Conservation (phyloP, 1,140 invertebrate species). For the Eciton burchellii region DNA sequence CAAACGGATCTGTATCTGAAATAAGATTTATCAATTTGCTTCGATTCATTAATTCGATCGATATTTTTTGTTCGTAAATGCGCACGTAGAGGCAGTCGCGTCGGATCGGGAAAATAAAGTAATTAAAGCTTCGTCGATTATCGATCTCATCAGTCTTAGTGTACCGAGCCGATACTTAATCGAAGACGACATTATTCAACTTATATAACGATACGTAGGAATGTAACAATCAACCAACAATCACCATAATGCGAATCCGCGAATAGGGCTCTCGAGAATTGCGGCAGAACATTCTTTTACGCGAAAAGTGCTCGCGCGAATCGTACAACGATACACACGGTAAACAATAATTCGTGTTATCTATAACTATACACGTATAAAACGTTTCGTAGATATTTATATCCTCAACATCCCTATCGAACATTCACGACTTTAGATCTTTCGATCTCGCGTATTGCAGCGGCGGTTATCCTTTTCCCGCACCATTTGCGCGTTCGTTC, state of each 20-base stretch:
- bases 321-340: too few species aligned
- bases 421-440: too few species aligned
- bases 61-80: background rate
- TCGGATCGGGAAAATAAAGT: background rate
- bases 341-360: too few species aligned
- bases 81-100: background rate
- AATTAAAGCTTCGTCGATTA: background rate
- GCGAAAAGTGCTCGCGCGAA: too few species aligned
- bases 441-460: background rate
- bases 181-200: background rate
- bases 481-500: background rate
- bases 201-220: background rate
- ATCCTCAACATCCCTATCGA: too few species aligned
- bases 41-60: background rate
- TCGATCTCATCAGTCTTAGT: conserved; percentile 17
- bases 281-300: too few species aligned
- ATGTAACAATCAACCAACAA: conserved; percentile 21
- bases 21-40: background rate
- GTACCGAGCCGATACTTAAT: background rate
- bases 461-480: background rate
- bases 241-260: background rate
- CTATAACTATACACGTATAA: too few species aligned
- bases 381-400: too few species aligned
- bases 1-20: background rate
- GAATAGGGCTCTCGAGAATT: background rate